Percentiles rank a stretch among this genome's conserved stretches.
Evolutionary conservation across 1,140 invertebrate genomes (phyloP).

Genomic region (Penaeus vannamei): DNA sequence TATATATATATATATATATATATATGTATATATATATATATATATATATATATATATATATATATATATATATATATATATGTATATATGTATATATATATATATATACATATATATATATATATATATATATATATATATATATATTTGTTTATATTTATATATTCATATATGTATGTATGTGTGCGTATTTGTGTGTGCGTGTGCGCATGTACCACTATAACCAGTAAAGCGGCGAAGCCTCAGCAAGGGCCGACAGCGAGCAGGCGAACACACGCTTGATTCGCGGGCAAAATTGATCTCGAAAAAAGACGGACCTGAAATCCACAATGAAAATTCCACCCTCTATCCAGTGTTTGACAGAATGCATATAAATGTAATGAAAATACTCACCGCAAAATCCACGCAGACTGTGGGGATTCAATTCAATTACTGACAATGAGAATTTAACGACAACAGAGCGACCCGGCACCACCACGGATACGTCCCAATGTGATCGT

Average conservation of each 20-base stretch:
- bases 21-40: no score
- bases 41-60: no score
- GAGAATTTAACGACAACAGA: constrained; percentile 52
- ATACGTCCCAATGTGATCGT: no score
- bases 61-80: no score
- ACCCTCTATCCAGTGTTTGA: constrained; percentile 38
- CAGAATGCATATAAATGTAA: constrained; percentile 60
- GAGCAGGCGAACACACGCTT: no score
- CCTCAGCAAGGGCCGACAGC: not conserved
- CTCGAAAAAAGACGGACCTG: no score
- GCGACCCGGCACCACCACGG: not conserved
- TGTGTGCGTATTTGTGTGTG: constrained; percentile 4
- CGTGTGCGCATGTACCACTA: not conserved
- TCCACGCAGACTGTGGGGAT: constrained; percentile 46
- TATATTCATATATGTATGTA: not conserved
- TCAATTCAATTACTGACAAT: constrained; percentile 59
- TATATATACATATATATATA: not conserved
- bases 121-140: constrained; percentile 12
- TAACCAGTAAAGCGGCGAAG: not conserved
- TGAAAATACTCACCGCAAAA: constrained; percentile 53
- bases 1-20: no score
- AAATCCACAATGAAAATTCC: constrained; percentile 40
- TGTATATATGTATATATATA: no score
- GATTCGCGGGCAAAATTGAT: no score
- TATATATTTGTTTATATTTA: not conserved